Evolutionary conservation across 2,888 invertebrate genomes (phyloP).

Genomic region (Drosophila neoperkinsi): DNA sequence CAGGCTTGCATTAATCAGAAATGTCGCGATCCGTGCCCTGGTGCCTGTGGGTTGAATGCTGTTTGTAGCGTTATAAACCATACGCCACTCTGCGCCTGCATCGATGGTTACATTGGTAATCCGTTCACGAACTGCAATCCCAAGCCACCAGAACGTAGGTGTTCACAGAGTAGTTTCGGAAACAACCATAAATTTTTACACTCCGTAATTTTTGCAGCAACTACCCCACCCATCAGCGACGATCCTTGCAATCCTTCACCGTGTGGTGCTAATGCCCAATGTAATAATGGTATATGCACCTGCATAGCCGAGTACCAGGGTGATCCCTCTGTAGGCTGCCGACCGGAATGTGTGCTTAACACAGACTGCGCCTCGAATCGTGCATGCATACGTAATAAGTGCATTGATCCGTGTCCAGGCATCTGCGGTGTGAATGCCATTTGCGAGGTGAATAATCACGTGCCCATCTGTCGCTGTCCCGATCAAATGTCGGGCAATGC

Average conservation of each 20-base stretch:
- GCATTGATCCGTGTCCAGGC: constrained; percentile 90
- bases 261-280: constrained; percentile 91
- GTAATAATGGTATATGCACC: constrained; percentile 89
- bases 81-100: constrained; percentile 89
- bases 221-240: constrained; percentile 66
- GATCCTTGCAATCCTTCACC: constrained; percentile 91
- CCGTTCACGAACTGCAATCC: constrained; percentile 86
- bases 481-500: constrained; percentile 92
- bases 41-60: constrained; percentile 89
- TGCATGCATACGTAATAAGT: constrained; percentile 91
- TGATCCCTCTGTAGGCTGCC: constrained; percentile 90
- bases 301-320: constrained; percentile 91
- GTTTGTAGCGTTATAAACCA: constrained; percentile 89
- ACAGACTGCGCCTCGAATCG: constrained; percentile 89
- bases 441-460: constrained; percentile 91
- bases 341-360: constrained; percentile 92
- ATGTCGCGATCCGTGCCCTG: constrained; percentile 90
- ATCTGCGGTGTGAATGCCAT: constrained; percentile 91
- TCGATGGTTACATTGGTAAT: constrained; percentile 87
- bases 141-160: constrained; percentile 82
- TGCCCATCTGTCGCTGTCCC: constrained; percentile 92
- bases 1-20: constrained; percentile 90
- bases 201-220: constrained; percentile 61
- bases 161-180: not conserved
- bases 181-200: constrained; percentile 5